Evolutionary conservation across 2,113 vertebrate genomes (phyloP), one percentile per base, ranked within the genome.

Genomic region (Hystrix brachyura): DNA sequence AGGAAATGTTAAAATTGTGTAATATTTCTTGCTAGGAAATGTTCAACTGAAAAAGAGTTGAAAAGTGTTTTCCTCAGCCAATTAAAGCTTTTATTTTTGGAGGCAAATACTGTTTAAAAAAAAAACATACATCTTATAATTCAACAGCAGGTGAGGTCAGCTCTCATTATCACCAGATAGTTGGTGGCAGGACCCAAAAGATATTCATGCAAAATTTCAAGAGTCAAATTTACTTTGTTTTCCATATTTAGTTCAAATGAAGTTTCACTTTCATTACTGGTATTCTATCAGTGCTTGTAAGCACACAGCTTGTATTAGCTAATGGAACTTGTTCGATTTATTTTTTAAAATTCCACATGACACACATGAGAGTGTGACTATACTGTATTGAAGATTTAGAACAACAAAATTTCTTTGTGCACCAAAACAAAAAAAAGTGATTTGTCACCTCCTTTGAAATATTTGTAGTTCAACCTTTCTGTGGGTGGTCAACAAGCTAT

Each of bases 231-330:
- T 95, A 96, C 96, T 96, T 83, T 79, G 69, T 87, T 97, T 85
- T 23, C 0, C 32, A 81, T 83, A 80, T 43, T 55, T 76, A 95
- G 62, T 86, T 95, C 90, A 95, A 95, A 79, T 67, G 72, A 78
- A 94, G 76, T 95, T 97, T 97, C 71, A 8, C 65, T 96, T 92
- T 97, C 87, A 95, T 81, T 90, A 95, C 21, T 80, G 62, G 78
- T 46, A 87, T 23, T 80, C 62, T 9, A 84, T n/a, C 51, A 82
- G 72, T 62, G 48, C 79, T 90, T 53, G 21, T 94, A 95, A 62
- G 15, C 60, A 62, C 14, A 94, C 51, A 90, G 71, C 34, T 55
- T 34, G 1, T 11, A 88, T 79, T 90, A 71, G 80, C 71, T 82
- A 96, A 87, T 12, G 27, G 59, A 71, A 48, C 60, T 64, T 86